A percentile compares a stretch with the other conserved stretches of the same genome.
Conservation (phyloP, 64 coral and sea anemone genomes). For the Cladopsammia gracilis region DNA sequence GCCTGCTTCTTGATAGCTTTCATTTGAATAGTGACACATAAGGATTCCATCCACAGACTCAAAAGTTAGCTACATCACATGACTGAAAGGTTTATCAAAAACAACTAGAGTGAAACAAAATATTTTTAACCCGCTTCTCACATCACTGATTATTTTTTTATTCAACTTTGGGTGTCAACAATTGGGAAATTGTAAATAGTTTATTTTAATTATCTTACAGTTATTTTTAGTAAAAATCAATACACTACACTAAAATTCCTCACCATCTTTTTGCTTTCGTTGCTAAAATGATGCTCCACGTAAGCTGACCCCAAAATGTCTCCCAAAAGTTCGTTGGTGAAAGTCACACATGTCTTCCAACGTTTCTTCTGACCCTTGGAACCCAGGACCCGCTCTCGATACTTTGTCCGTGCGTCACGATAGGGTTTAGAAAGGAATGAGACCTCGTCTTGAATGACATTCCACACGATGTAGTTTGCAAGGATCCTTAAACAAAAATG, state of each 20-base stretch:
- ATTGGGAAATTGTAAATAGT: too few relatives aligned
- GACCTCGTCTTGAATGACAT: conserved; percentile 98
- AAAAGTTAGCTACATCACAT: too few relatives aligned
- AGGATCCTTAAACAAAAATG: conserved; percentile 62
- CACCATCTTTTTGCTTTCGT: conserved; percentile 89
- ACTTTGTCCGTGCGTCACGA: conserved; percentile 81
- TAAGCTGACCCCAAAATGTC: conserved; percentile 91
- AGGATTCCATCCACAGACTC: too few relatives aligned
- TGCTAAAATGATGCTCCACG: conserved; percentile 83
- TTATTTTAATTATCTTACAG: too few relatives aligned
- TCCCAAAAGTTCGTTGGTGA: conserved; percentile 90
- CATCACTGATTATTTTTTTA: too few relatives aligned
- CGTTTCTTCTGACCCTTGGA: conserved; percentile 94
- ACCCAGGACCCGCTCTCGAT: conserved; percentile 93
- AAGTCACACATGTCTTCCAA: conserved; percentile 97
- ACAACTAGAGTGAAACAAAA: too few relatives aligned
- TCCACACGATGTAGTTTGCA: conserved; percentile 98
- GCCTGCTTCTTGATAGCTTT: too few relatives aligned
- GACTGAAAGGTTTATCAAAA: too few relatives aligned
- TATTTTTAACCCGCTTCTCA: too few relatives aligned
- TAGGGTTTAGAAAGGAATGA: conserved; percentile 92
- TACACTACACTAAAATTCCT: not conserved
- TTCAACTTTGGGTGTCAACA: too few relatives aligned
- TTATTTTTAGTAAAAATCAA: too few relatives aligned
- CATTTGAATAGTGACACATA: too few relatives aligned